Evolutionary conservation across 1,140 invertebrate genomes (phyloP), one percentile per base, ranked within the genome.

Genomic region (Pachyrhynchus sulphureomaculatus): DNA sequence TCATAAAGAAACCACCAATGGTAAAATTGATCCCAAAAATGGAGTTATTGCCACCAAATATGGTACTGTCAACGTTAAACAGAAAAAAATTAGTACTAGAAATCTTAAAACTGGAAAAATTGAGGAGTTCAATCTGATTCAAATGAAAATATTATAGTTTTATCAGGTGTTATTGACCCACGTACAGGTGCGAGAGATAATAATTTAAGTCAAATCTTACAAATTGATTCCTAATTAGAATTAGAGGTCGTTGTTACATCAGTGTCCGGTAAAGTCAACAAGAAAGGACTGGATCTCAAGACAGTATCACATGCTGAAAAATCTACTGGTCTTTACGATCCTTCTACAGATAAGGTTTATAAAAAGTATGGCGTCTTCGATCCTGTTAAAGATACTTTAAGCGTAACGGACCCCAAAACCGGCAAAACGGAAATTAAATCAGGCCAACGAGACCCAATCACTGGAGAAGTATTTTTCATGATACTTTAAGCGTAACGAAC

Each of bases 311-410:
- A 83, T n/a, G 79, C 84, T 39, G 84, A 86, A 73, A 82, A 81
- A 54, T 83, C 82, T 0, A 81, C 78, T 0, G 85, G 84, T 17
- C 81, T 86, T 65, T 81, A 85, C 12, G 84, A 87, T 72, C 82
- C 83, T 0, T 82, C 83, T 63, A 83, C 79, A n/a, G 83, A 84
- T 63, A 85, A 82, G 66, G 82, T 87, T 23, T 84, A 86, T 62
- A 86, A 84, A 0, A 87, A 87, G 69, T 86, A 86, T 65, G 85
- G 85, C 2, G 82, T 86, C 69, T 85, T 85, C 52, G 83, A 87
- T 75, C 78, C 86, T 12, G 76, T 86, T 0, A 81, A 84, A 69
- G n/a, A n/a, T n/a, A n/a, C n/a, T n/a, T n/a, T n/a, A n/a, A n/a
- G n/a, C n/a, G n/a, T n/a, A n/a, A n/a, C n/a, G n/a, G n/a, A n/a